phyloP scores from a whole-genome alignment of 2,797 vertebrate genomes.

The Balearica regulorum region DNA sequence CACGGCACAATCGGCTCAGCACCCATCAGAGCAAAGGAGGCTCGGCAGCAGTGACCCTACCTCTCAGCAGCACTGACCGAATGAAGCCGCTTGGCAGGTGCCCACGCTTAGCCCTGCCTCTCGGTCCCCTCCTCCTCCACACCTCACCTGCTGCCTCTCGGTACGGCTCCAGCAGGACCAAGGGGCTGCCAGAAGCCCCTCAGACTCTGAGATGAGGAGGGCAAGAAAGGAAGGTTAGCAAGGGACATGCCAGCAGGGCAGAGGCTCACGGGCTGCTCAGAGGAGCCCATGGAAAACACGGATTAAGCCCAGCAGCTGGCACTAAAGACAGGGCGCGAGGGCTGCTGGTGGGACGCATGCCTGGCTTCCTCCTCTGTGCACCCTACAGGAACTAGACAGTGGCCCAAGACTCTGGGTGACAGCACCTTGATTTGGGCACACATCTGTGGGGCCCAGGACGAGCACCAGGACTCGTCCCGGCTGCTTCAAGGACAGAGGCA shows the following conservation, averaged over 20 bases:
- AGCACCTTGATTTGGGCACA: not conserved
- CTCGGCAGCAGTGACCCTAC: not conserved
- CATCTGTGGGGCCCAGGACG: not conserved
- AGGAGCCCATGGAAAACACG: rapidly evolving
- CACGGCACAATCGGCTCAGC: rapidly evolving
- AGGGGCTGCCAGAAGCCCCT: not conserved
- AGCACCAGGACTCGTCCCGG: not conserved
- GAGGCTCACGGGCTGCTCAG: not conserved
- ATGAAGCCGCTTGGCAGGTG: rapidly evolving
- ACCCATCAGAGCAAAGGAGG: not conserved
- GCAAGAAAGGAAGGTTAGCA: not conserved
- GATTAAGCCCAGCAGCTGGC: rapidly evolving
- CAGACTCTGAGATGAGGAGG: not conserved
- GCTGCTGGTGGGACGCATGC: not conserved
- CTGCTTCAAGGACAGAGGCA: too few species aligned
- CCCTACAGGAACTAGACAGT: not conserved
- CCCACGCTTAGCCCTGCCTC: not conserved
- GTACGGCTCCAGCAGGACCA: not conserved
- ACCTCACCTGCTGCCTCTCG: not conserved
- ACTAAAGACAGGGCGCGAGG: not conserved
- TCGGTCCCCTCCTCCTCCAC: not conserved
- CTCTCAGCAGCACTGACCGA: not conserved
- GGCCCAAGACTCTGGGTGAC: not conserved
- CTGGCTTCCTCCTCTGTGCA: not conserved
- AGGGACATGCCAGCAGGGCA: not conserved